Percentiles rank a stretch among this genome's conserved stretches.
Evolutionary conservation across 2,113 vertebrate species (phyloP).

Genomic region (Dolichotis patagonum): DNA sequence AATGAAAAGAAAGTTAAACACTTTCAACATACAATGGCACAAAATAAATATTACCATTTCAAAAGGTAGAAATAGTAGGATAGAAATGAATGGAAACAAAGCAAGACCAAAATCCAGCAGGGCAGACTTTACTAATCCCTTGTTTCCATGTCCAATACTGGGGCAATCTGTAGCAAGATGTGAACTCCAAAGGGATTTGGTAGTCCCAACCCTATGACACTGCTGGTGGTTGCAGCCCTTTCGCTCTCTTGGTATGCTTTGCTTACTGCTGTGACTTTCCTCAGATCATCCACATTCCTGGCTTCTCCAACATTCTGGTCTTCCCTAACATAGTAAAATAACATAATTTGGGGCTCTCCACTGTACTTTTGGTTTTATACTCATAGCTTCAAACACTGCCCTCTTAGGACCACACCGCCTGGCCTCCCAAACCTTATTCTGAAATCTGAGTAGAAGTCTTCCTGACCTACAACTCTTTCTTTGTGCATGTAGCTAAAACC

Average conservation of each 20-base stretch:
- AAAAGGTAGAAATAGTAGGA: not conserved
- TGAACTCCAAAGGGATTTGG: not conserved
- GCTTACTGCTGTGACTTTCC: not conserved
- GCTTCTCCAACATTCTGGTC: not conserved
- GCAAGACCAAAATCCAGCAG: not conserved
- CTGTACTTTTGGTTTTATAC: not conserved
- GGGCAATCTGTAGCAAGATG: not conserved
- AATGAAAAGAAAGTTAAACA: not conserved
- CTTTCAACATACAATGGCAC: not conserved
- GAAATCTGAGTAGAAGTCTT: not conserved
- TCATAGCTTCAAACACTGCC: not conserved
- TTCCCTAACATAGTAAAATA: not conserved
- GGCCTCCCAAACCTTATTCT: not conserved
- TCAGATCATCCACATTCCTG: not conserved
- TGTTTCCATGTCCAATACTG: not conserved
- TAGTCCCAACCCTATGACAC: not conserved
- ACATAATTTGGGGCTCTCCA: not conserved
- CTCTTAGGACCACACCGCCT: not conserved
- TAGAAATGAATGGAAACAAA: not conserved
- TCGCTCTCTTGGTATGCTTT: not conserved
- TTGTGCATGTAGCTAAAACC: not conserved
- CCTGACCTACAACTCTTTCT: not conserved
- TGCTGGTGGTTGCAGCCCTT: not conserved
- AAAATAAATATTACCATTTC: not conserved
- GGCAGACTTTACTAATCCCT: not conserved